These are phyloP conservation scores for Mirza zaza DNA, from an alignment of 2,113 vertebrate species.

Conservation along the genomic window DNA sequence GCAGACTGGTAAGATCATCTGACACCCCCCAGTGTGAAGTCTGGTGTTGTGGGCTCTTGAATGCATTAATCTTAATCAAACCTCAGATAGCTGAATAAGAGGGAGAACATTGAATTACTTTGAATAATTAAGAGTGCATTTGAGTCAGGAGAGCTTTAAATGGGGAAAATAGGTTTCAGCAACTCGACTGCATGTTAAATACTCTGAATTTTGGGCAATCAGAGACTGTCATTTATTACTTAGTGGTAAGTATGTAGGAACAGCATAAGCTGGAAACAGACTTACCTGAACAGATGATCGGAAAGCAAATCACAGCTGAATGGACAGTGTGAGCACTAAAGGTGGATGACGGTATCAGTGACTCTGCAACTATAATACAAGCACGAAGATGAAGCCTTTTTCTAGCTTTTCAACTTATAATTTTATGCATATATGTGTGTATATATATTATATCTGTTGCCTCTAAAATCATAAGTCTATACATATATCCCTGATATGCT, in stretches of 20 bases:
- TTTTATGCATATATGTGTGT: not conserved
- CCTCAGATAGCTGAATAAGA: slow-evolving; percentile 9
- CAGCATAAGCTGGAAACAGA: not conserved
- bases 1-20: not conserved
- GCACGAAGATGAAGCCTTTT: not conserved
- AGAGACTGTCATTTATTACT: not conserved
- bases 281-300: not conserved
- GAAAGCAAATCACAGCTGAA: not conserved
- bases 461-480: not conserved
- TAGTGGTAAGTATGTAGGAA: not conserved
- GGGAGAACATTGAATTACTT: slow-evolving; percentile 19
- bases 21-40: not conserved
- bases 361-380: not conserved
- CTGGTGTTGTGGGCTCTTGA: slow-evolving; percentile 11
- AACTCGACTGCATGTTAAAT: not conserved
- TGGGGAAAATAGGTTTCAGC: slow-evolving; percentile 33
- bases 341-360: not conserved
- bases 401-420: not conserved
- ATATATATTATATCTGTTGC: not conserved
- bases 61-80: slow-evolving; percentile 53
- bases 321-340: not conserved
- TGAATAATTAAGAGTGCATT: slow-evolving; percentile 50
- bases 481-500: not conserved
- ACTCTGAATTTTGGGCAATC: slow-evolving; percentile 27
- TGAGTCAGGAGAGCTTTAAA: slow-evolving; percentile 33